Evolutionary conservation across 2,888 invertebrate genomes (phyloP).

Genomic region (Polymixis flavicincta): DNA sequence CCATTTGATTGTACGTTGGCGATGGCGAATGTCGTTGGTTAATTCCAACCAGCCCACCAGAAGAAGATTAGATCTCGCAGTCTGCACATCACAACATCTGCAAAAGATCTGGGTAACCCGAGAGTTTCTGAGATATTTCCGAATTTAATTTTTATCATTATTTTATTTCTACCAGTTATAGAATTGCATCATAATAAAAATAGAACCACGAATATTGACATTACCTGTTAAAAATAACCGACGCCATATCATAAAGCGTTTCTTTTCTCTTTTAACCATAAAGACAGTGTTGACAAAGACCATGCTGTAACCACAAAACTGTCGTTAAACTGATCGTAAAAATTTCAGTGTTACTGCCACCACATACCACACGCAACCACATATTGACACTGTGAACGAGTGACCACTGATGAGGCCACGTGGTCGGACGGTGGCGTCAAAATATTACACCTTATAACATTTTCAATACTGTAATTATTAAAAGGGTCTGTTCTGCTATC

Average conservation of each 20-base stretch:
- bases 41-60: not conserved
- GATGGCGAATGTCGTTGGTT: too few species aligned
- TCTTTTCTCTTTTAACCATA: slow-evolving; percentile 38
- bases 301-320: slow-evolving; percentile 51
- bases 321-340: slow-evolving; percentile 52
- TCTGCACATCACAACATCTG: too few species aligned
- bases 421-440: slow-evolving; percentile 6
- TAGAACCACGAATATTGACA: not conserved
- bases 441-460: not conserved
- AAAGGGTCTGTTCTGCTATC: not conserved
- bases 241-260: slow-evolving; percentile 12
- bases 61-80: not conserved
- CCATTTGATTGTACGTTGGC: too few species aligned
- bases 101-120: not conserved
- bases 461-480: slow-evolving; percentile 4
- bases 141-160: not conserved
- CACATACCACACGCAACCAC: slow-evolving; percentile 48
- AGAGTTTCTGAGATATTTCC: too few species aligned
- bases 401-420: slow-evolving; percentile 21
- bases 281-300: slow-evolving; percentile 47
- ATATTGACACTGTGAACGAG: slow-evolving; percentile 48
- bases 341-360: slow-evolving; percentile 42
- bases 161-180: not conserved
- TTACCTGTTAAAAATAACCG: slow-evolving; percentile 13
- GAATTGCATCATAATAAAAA: not conserved